Evolutionary conservation across 2,113 vertebrate species (phyloP).

Genomic region (Suricata suricatta): DNA sequence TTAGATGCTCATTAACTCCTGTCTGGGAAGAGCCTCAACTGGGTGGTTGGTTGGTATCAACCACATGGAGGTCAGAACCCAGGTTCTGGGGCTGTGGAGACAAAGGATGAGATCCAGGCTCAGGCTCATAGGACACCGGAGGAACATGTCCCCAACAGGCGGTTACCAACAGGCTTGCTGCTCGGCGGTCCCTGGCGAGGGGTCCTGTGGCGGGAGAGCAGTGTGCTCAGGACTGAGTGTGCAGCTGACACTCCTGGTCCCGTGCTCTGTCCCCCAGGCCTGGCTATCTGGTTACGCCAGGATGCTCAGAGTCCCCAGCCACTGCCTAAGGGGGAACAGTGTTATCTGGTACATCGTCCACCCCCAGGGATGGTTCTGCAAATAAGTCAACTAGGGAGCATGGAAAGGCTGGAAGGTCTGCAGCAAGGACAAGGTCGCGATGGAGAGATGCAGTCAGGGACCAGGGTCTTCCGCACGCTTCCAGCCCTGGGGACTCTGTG

Average conservation of each 20-base stretch:
- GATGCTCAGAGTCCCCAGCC: not conserved
- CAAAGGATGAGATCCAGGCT: not conserved
- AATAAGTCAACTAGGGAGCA: not conserved
- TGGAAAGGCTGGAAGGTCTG: not conserved
- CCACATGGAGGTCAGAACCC: not conserved
- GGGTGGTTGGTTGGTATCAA: not conserved
- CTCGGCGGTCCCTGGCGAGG: not conserved
- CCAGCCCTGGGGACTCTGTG: not conserved
- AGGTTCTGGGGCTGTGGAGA: not conserved
- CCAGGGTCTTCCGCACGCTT: not conserved
- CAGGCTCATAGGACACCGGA: not conserved
- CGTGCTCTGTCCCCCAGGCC: not conserved
- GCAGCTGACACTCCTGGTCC: not conserved
- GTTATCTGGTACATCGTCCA: not conserved
- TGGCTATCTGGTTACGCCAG: not conserved
- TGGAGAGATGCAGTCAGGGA: fast-evolving
- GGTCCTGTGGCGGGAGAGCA: not conserved
- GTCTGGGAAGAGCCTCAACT: not conserved
- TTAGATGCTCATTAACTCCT: not conserved
- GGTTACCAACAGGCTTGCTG: not conserved
- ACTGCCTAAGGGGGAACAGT: not conserved
- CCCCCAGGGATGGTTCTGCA: not conserved
- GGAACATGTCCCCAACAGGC: not conserved
- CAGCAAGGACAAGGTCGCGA: not conserved
- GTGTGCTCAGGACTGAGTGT: not conserved